Percentiles rank a stretch among this genome's conserved stretches.
phyloP scores from a whole-genome alignment of 2,113 vertebrate species.

The Psittacus erithacus region DNA sequence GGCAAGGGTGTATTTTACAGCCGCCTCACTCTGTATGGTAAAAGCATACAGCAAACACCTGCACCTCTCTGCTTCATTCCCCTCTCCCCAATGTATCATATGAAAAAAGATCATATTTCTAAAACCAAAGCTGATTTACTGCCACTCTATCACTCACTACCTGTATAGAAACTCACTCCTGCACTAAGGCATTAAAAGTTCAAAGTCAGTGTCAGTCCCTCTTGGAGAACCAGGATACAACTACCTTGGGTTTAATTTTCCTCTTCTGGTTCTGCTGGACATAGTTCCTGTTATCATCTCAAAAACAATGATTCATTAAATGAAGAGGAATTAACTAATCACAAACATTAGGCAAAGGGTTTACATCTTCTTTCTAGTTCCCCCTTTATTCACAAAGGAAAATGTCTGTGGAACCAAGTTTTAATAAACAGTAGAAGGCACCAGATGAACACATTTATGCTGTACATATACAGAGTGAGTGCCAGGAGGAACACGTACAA shows the following conservation, averaged over 20 bases:
- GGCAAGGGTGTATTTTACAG: background rate
- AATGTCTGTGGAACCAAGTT: background rate
- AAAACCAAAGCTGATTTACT: background rate
- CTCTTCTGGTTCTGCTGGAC: background rate
- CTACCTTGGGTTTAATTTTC: background rate
- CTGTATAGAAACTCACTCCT: background rate
- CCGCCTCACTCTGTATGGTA: background rate
- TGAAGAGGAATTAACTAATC: background rate
- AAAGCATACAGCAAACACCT: background rate
- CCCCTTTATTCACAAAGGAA: background rate
- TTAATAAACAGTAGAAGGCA: background rate
- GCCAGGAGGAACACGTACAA: constrained; percentile 41
- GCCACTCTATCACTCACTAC: background rate
- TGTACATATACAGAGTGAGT: background rate
- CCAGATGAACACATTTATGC: constrained; percentile 1
- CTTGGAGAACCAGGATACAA: background rate
- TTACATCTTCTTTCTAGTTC: background rate
- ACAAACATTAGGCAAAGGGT: background rate
- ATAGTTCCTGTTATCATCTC: background rate
- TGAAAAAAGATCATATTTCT: constrained; percentile 6
- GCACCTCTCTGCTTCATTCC: background rate
- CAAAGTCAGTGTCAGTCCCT: background rate
- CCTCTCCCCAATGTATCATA: background rate
- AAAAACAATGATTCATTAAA: background rate
- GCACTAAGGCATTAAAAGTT: background rate